Conservation (phyloP, 2,888 invertebrate species). For the Ochropleura plecta region DNA sequence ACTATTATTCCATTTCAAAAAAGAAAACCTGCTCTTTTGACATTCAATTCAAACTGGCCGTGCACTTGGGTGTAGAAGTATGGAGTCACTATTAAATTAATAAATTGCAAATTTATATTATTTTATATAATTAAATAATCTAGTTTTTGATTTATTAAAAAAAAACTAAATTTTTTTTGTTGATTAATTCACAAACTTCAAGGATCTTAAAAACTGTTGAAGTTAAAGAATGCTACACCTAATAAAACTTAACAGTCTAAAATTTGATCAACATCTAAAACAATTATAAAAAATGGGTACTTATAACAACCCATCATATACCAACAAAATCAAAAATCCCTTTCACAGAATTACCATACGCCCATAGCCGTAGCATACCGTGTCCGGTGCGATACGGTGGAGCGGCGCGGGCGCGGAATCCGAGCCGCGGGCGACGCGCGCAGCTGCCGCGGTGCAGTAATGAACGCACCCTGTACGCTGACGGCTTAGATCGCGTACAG, state of each 20-base stretch:
- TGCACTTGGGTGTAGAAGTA: neutral
- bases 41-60: neutral
- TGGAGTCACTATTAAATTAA: neutral
- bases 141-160: too few relatives aligned
- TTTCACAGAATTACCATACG: constrained; percentile 49
- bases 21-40: neutral
- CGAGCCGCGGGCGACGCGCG: constrained; percentile 77
- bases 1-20: neutral
- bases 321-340: constrained; percentile 32
- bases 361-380: constrained; percentile 50
- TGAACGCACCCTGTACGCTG: constrained; percentile 76
- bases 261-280: neutral
- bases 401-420: constrained; percentile 63
- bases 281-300: neutral
- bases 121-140: neutral
- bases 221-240: neutral
- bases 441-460: constrained; percentile 79
- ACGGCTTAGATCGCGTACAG: constrained; percentile 68
- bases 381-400: constrained; percentile 66
- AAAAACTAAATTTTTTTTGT: neutral
- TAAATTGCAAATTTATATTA: neutral
- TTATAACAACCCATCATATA: constrained; percentile 23
- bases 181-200: neutral
- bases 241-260: neutral
- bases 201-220: neutral